These are phyloP conservation scores for Siderastrea siderea DNA, from an alignment of 92 coral and sea anemone genomes.

Conservation along the genomic window DNA sequence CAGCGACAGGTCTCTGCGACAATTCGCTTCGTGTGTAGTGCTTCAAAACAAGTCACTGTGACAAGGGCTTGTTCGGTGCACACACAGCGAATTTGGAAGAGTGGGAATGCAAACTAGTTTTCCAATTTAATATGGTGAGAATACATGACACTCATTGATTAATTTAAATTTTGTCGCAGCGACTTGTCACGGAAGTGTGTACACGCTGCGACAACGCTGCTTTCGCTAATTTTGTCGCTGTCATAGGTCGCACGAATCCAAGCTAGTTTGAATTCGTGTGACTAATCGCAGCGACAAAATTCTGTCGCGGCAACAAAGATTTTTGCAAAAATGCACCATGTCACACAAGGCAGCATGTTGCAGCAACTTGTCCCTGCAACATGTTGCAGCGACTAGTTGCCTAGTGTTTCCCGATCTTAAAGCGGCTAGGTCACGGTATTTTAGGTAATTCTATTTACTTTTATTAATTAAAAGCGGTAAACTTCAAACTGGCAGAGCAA, in stretches of 20 bases:
- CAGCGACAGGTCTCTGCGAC: no score
- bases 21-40: no score
- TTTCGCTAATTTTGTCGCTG: slow-evolving; percentile 37
- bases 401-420: slow-evolving; percentile 38
- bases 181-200: slow-evolving; percentile 34
- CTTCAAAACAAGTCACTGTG: no score
- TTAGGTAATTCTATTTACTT: slow-evolving; percentile 3
- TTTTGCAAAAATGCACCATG: not conserved
- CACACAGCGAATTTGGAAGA: no score
- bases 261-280: slow-evolving; percentile 31
- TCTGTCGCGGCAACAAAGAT: slow-evolving; percentile 18
- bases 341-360: slow-evolving; percentile 20
- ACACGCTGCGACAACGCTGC: slow-evolving; percentile 36
- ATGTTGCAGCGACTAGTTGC: slow-evolving; percentile 45
- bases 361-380: slow-evolving; percentile 20
- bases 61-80: no score
- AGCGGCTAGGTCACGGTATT: slow-evolving; percentile 11
- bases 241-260: slow-evolving; percentile 27
- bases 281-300: slow-evolving; percentile 8
- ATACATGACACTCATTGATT: slow-evolving; percentile 40
- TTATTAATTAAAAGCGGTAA: not conserved
- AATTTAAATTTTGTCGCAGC: slow-evolving; percentile 32
- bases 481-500: slow-evolving; percentile 9
- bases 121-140: not conserved
- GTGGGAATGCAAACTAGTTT: no score